A percentile compares a stretch with the other conserved stretches of the same genome.
Evolutionary conservation across 2,113 vertebrate genomes (phyloP).

Genomic region (Murina feae): DNA sequence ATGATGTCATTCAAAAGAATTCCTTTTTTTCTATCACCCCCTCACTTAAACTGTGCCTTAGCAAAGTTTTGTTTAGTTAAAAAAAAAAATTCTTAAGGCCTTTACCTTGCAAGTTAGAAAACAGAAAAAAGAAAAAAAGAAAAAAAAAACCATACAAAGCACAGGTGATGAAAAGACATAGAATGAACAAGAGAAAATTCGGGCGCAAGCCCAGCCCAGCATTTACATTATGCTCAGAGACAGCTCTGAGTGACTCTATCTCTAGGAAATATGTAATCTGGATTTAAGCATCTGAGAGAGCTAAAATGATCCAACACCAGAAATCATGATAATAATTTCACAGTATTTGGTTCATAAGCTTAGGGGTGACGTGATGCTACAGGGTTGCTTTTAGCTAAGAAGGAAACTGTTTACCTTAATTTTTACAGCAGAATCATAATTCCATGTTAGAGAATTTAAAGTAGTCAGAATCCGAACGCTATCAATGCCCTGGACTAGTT

Average conservation of each 20-base stretch:
- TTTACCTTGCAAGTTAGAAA: not conserved
- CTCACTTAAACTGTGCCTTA: not conserved
- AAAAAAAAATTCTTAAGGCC: not conserved
- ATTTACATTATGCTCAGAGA: not conserved
- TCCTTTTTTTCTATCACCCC: not conserved
- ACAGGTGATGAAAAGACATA: not conserved
- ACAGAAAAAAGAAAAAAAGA: not conserved
- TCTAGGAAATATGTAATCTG: not conserved
- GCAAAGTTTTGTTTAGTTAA: not conserved
- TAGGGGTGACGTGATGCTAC: not conserved
- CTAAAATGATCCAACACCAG: not conserved
- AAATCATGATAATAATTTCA: not conserved
- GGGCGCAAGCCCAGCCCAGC: not conserved
- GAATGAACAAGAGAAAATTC: not conserved
- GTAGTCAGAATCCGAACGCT: constrained; percentile 15
- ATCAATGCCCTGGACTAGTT: not conserved
- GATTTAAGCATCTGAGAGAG: not conserved
- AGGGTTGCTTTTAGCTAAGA: not conserved
- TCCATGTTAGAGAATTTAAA: constrained; percentile 5
- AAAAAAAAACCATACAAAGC: not conserved
- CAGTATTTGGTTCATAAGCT: not conserved
- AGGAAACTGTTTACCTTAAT: constrained; percentile 2
- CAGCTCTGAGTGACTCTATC: not conserved
- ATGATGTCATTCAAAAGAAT: not conserved
- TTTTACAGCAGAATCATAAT: not conserved